Evolutionary conservation across 1,140 invertebrate species (phyloP), one percentile per base, ranked within the genome.

Genomic region (Drosophila grimshawi): DNA sequence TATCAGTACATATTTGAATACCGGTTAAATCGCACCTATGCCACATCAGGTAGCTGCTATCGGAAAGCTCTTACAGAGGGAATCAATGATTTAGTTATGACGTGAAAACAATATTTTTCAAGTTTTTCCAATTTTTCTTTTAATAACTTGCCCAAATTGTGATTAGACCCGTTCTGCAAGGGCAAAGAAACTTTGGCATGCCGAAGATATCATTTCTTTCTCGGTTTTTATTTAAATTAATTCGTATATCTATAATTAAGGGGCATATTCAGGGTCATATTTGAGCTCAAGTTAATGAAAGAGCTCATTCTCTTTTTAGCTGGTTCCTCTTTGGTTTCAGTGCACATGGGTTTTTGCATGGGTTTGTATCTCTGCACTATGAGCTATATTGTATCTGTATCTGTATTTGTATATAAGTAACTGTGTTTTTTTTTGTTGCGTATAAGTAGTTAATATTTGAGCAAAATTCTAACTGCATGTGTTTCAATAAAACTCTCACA

Each of bases 381-480:
- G 74, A 63, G 29, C 49, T 76, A 73, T 46, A 29, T 19, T 67
- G 30, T 64, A 48, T 41, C 46, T 45, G 46, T 53, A 56, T 43
- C 27, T 65, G 61, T 48, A 57, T 49, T 39, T 48, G 53, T 52
- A 37, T 49, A 45, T 46, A 37, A 55, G 68, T 63, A 66, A 32
- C 55, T 37, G 33, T 62, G 30, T 43, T 35, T 78, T 41, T 72
- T 67, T 49, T 52, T 74, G 69, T 81, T 53, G 69, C 65, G 70
- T 86, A 62, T 75, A 70, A 64, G 51, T 72, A 75, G 61, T 70
- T 70, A 65, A 86, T 78, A 89, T 89, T 88, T 88, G 85, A 88
- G 85, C 85, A 88, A 88, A 88, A 89, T 78, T 89, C 66, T 56
- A 89, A 80, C 80, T 86, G 83, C 73, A 67, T 82, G 65, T 83